Conservation (phyloP, 2,113 vertebrate genomes). For the Ibidorhyncha struthersii region DNA sequence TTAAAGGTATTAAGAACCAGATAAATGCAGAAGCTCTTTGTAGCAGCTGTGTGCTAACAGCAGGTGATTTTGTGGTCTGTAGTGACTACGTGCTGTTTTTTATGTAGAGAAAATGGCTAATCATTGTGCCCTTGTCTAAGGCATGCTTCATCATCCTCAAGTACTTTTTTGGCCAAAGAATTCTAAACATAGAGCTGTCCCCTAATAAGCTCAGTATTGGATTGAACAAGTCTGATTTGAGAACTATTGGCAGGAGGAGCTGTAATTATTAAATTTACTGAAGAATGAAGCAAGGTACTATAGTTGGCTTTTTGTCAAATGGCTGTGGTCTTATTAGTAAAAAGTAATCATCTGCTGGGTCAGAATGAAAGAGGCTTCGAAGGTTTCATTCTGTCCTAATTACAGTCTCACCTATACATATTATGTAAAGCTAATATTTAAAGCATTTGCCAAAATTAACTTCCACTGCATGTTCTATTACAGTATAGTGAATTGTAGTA, state of each 20-base stretch:
- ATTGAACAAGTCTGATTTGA: constrained; percentile 81
- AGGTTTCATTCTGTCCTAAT: constrained; percentile 82
- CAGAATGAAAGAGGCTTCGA: constrained; percentile 77
- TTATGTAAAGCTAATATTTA: constrained; percentile 84
- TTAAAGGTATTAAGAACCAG: constrained; percentile 73
- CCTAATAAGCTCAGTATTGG: constrained; percentile 82
- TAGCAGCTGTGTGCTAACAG: constrained; percentile 76
- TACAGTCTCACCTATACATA: constrained; percentile 82
- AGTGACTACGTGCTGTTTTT: constrained; percentile 76
- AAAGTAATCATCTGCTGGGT: constrained; percentile 78
- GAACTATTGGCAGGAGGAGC: constrained; percentile 79
- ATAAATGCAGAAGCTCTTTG: constrained; percentile 78
- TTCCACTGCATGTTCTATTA: constrained; percentile 79
- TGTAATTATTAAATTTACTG: constrained; percentile 84
- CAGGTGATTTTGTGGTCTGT: constrained; percentile 76
- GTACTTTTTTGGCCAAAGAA: constrained; percentile 80
- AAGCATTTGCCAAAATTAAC: constrained; percentile 85
- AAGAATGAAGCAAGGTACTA: constrained; percentile 79
- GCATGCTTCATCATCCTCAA: constrained; percentile 81
- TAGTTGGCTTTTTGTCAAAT: constrained; percentile 82
- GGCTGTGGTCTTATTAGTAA: constrained; percentile 80
- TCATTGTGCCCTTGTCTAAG: constrained; percentile 79
- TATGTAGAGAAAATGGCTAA: constrained; percentile 80
- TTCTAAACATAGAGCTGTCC: constrained; percentile 81
- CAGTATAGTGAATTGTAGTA: constrained; percentile 74